Evolutionary conservation across 2,113 vertebrate species (phyloP).

Genomic region (Nyctereutes procyonoides): DNA sequence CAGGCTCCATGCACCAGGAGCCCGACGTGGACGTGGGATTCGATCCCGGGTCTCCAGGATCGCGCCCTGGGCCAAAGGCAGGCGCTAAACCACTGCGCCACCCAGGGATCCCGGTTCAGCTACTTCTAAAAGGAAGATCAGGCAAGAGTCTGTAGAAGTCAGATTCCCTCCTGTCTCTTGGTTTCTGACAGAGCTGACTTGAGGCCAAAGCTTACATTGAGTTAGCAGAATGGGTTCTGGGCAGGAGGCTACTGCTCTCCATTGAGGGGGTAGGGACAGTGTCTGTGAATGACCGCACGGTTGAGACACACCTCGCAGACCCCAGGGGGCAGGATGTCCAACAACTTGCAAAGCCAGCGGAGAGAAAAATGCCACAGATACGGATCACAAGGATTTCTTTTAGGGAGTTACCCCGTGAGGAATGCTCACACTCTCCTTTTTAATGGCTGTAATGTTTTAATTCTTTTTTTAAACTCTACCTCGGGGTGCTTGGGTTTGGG

Average conservation of each 20-base stretch:
- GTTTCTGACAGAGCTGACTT: conserved; percentile 8
- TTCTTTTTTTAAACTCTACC: background rate
- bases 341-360: background rate
- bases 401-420: background rate
- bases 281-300: background rate
- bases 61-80: too few relatives aligned
- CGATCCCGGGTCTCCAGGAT: too few relatives aligned
- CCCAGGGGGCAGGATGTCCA: background rate
- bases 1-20: too few relatives aligned
- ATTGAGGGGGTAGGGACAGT: too few relatives aligned
- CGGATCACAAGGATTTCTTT: background rate
- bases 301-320: background rate
- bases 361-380: background rate
- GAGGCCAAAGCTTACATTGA: background rate
- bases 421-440: background rate
- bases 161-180: background rate
- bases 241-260: background rate
- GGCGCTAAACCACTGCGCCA: too few relatives aligned
- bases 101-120: too few relatives aligned
- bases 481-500: background rate
- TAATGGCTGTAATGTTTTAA: background rate
- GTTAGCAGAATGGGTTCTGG: background rate
- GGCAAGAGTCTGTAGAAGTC: background rate
- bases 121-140: background rate
- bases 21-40: too few relatives aligned